Evolutionary conservation across 2,888 invertebrate species (phyloP), one percentile per base, ranked within the genome.

Genomic region (Cotesia congregata): DNA sequence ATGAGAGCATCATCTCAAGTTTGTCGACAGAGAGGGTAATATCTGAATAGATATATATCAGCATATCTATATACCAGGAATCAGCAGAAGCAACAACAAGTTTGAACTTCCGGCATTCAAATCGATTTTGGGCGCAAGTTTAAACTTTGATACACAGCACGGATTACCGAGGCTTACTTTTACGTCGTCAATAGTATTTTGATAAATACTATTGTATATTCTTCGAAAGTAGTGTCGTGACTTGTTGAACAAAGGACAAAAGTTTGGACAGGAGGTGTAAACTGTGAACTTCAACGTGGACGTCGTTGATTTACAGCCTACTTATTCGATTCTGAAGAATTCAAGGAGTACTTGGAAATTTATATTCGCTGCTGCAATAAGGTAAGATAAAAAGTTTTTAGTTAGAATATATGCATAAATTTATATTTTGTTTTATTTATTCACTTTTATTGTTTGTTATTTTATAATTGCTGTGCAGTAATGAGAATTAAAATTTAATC

Each of bases 1-100:
- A 75, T 69, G 68, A 76, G 76, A 76, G 72, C 72, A 72, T n/a
- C 67, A 67, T 65, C 72, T 61, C 76, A 76, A 76, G 76, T 76
- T 76, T 76, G 67, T 67, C 76, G 70, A 67, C 15, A 39, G 65
- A 72, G 72, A 72, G 4, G 30, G 73, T 62, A 62, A 15, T 20
- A 62, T 7, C 39, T 67, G 60, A 72, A 50, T 5, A 60, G 59
- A 67, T 20, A 72, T 12, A 73, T 41, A 73, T 38, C 20, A 41
- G 12, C 20, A 71, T 20, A 60, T 30, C 30, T 30, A 30, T 30
- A 30, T 30, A 30, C 30, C 3, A 30, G 30, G 30, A 30, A 30
- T 30, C 30, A 30, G 30, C 65, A 59, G 30, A 60, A 62, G 50
- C 9, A 65, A 64, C 70, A 12, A 38, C n/a, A 12, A 15, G 64